These are phyloP conservation scores for Pachymerium ferrugineum DNA, from an alignment of 2,888 invertebrate species.

Conservation along the genomic window DNA sequence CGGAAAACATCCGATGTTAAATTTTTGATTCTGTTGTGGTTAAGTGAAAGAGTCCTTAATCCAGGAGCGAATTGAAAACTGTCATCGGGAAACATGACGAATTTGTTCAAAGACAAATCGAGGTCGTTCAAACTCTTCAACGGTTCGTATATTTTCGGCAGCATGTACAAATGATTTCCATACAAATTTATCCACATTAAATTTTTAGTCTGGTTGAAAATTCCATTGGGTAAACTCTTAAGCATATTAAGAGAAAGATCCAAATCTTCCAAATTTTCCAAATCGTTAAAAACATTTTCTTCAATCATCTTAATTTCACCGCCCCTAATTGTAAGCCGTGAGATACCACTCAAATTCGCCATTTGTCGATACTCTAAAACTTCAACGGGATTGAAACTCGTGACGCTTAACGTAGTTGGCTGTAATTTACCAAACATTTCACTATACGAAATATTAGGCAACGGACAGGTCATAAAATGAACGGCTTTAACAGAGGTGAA, in stretches of 20 bases:
- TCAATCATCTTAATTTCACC: neutral
- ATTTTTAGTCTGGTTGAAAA: neutral
- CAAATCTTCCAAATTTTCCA: neutral
- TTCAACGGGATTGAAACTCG: neutral
- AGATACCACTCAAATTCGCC: neutral
- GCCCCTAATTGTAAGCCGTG: neutral
- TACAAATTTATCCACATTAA: neutral
- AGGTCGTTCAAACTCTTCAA: neutral
- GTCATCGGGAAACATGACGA: neutral
- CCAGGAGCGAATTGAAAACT: neutral
- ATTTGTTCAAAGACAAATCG: neutral
- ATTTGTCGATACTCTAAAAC: neutral
- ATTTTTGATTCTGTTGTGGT: neutral
- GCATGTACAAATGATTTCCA: neutral
- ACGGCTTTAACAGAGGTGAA: neutral
- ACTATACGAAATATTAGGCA: constrained; percentile 11
- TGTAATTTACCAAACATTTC: neutral
- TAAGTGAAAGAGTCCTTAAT: neutral
- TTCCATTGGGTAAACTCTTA: neutral
- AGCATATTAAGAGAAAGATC: neutral
- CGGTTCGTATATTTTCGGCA: neutral
- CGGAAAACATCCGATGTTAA: neutral
- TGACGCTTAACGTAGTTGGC: neutral
- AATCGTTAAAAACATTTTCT: neutral
- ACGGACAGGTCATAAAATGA: neutral